Evolutionary conservation across 2,888 invertebrate species (phyloP), one percentile per base, ranked within the genome.

Genomic region (Frankliniella fusca): DNA sequence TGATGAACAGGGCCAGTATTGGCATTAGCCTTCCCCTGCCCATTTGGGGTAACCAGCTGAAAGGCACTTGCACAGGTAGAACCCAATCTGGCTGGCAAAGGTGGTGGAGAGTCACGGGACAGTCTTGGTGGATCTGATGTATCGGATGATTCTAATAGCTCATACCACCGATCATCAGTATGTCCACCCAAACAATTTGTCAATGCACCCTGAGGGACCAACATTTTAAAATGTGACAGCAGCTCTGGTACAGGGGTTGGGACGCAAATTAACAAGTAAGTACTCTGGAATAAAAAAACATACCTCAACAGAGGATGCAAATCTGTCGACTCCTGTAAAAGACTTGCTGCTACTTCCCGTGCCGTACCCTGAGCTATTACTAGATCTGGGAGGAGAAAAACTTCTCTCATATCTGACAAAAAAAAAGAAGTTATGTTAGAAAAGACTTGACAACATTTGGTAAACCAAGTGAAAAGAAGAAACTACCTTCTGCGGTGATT

Each of bases 281-380:
- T 50, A 81, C 23, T 12, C 5, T 49, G 18, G 23, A 81, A 81
- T 11, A 82, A 49, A 11, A 8, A 20, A 80, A 84, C 85, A 85
- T 86, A 89, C 89, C 88, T 89, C 89, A 82, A 87, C 86, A 84
- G 88, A 88, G 80, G 87, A 86, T 80, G 87, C 86, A 85, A 88
- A 88, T 83, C 88, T 87, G 82, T 88, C 86, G 84, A 86, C 85
- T 65, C 87, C 88, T 83, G 87, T 87, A 83, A 88, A 88, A 38
- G 89, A 89, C 84, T 89, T 88, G 82, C 88, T 88, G 84, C 89
- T 89, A 85, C 89, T 89, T 87, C 94, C 95, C 11, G 95, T 95
- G 83, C 95, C 95, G 87, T 95, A 95, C 7, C 95, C 95, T 65
- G 94, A 94, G 89, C 94, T 94, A 87, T 94, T 94, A 86, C 93